Percentiles rank a stretch among this genome's conserved stretches.
phyloP scores from a whole-genome alignment of 1,140 invertebrate genomes.

The Caenorhabditis elegans region WBcel235 BX284606.5:3407001-3407500 shows the following conservation, averaged over 20 bases:
- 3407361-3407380: slow-evolving; percentile 36
- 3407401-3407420: slow-evolving; percentile 30
- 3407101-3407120: slow-evolving; percentile 11
- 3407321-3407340: background rate
- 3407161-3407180: background rate
- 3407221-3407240: slow-evolving; percentile 34
- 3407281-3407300: slow-evolving; percentile 44
- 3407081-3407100: slow-evolving; percentile 34
- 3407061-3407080: slow-evolving; percentile 45
- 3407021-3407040: background rate
- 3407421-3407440: slow-evolving; percentile 6
- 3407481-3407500: background rate
- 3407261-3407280: slow-evolving; percentile 32
- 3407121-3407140: slow-evolving; percentile 30
- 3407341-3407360: background rate
- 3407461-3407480: background rate
- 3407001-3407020: slow-evolving; percentile 25
- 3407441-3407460: slow-evolving; percentile 17
- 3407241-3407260: slow-evolving; percentile 24
- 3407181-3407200: slow-evolving; percentile 37
- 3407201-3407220: slow-evolving; percentile 34
- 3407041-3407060: background rate
- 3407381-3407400: slow-evolving; percentile 35
- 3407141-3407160: slow-evolving; percentile 5
- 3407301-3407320: slow-evolving; percentile 39